These are phyloP conservation scores for Thunnus thynnus DNA, from an alignment of 2,113 vertebrate genomes.

Conservation along the genomic window DNA sequence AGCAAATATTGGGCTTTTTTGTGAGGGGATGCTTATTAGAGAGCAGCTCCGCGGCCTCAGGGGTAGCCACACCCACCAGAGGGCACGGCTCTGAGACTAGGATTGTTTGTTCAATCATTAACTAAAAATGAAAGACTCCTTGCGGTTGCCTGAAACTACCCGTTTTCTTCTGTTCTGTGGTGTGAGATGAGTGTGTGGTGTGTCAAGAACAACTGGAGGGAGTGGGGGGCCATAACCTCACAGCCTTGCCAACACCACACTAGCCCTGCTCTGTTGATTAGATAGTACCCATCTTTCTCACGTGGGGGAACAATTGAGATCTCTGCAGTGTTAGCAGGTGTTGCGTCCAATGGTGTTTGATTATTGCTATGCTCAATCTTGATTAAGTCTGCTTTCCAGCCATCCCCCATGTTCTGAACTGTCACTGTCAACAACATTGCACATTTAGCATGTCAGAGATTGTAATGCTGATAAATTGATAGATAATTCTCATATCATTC, in stretches of 20 bases:
- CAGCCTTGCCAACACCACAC: slow-evolving; percentile 33
- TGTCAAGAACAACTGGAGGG: slow-evolving; percentile 75
- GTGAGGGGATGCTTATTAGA: slow-evolving; percentile 82
- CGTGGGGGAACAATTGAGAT: slow-evolving; percentile 55
- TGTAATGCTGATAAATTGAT: slow-evolving; percentile 69
- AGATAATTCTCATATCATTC: slow-evolving; percentile 62
- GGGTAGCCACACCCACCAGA: slow-evolving; percentile 82
- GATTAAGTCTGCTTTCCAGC: slow-evolving; percentile 56
- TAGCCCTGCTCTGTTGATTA: slow-evolving; percentile 44
- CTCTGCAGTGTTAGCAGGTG: slow-evolving; percentile 74
- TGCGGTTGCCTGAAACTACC: slow-evolving; percentile 66
- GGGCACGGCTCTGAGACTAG: slow-evolving; percentile 71
- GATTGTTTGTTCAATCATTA: slow-evolving; percentile 87
- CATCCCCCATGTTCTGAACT: slow-evolving; percentile 43
- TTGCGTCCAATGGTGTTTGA: slow-evolving; percentile 69
- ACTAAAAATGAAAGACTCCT: slow-evolving; percentile 86
- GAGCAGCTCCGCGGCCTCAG: slow-evolving; percentile 75
- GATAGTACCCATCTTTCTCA: slow-evolving; percentile 54
- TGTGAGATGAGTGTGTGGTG: slow-evolving; percentile 66
- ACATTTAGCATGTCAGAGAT: slow-evolving; percentile 72
- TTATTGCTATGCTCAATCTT: slow-evolving; percentile 79
- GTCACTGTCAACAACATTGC: slow-evolving; percentile 52
- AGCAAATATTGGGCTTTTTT: slow-evolving; percentile 76
- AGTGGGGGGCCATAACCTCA: slow-evolving; percentile 26
- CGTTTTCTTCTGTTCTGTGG: slow-evolving; percentile 39